Evolutionary conservation across 1,140 invertebrate species (phyloP), one percentile per base, ranked within the genome.

Genomic region (Mizuhopecten yessoensis): DNA sequence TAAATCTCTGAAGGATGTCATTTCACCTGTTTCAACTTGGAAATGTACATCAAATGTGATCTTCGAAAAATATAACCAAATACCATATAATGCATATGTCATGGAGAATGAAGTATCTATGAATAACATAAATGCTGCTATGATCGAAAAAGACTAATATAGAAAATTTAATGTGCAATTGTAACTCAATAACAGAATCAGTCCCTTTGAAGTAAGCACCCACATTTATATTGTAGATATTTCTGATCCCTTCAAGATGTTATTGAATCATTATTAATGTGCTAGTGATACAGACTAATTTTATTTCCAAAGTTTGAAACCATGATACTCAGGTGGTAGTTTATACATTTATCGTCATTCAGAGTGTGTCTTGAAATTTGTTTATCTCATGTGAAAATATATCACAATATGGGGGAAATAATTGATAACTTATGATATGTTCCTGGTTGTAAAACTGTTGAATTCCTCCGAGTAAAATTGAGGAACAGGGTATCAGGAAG

Each of bases 141-240:
- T 5, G 57, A 75, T 75, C 57, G 57, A n/a, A 75, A 75, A 75
- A 29, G n/a, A 75, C 57, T 17, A 75, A 75, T 75, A 75, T 75
- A 75, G 57, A 29, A 75, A 75, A 29, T 29, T 75, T 75, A 75
- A 29, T 75, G 17, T 9, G 57, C 29, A n/a, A 29, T 75, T 75
- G 57, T 29, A n/a, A 75, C 29, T 29, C n/a, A 75, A 75, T 75
- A 29, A n/a, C 2, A 29, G 57, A n/a, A 29, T 5, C 3, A 75
- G n/a, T 75, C 1, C n/a, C 57, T 75, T 75, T 75, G 57, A 75
- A 29, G 20, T 75, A 29, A 29, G 57, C 17, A 29, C 23, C 57
- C n/a, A 75, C 11, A 29, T 29, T 29, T 75, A 75, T 75, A 29
- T n/a, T 75, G 23, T 7, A 29, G 57, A 75, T 57, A 57, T 57